These are phyloP conservation scores for Phalanger gymnotis DNA, from an alignment of 2,797 vertebrate species.

Conservation along the genomic window DNA sequence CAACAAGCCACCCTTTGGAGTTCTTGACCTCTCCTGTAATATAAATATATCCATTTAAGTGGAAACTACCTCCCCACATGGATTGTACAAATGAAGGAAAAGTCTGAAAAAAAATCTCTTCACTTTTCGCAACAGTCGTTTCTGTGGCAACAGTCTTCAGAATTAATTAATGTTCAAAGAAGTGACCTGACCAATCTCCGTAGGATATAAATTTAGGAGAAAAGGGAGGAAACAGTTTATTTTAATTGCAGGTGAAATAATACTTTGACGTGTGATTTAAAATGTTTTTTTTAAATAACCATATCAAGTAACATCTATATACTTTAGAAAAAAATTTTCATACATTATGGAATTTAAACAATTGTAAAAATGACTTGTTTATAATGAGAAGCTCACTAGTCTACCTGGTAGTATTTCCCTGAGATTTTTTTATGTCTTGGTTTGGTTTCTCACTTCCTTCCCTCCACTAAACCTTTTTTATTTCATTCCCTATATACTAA, in stretches of 20 bases:
- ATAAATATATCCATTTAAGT: background rate
- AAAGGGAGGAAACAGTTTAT: background rate
- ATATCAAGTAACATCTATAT: background rate
- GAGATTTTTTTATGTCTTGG: background rate
- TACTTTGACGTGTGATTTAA: background rate
- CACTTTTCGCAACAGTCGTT: background rate
- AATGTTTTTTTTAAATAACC: background rate
- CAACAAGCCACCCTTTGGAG: background rate
- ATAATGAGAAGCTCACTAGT: background rate
- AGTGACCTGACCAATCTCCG: background rate
- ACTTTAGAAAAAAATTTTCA: background rate
- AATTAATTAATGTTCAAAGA: background rate
- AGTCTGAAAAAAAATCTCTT: background rate
- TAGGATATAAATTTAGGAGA: background rate
- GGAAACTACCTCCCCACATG: background rate
- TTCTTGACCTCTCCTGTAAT: background rate
- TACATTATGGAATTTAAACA: background rate
- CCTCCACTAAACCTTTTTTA: slow-evolving; percentile 61
- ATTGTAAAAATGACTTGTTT: background rate
- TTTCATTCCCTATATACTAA: slow-evolving; percentile 36
- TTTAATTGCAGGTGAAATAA: background rate
- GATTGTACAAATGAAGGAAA: background rate
- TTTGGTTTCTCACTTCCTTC: slow-evolving; percentile 49
- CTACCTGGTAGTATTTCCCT: background rate
- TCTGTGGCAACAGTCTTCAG: background rate